A percentile compares a stretch with the other conserved stretches of the same genome.
phyloP scores from a whole-genome alignment of 2,888 invertebrate species.

The Anodontia alba region DNA sequence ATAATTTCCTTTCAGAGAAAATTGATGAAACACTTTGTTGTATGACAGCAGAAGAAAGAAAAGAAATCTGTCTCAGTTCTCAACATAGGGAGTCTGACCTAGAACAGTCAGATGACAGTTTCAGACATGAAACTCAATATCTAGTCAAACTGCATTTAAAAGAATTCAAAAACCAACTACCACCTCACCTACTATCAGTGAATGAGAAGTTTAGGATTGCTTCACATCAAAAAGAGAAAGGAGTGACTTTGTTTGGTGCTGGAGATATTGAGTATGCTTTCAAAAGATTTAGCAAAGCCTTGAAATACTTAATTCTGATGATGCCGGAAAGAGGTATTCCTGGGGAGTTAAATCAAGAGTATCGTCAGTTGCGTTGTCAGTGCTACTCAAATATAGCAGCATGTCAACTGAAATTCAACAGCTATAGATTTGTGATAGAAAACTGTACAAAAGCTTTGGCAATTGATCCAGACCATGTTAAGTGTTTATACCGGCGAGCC shows the following conservation, averaged over 20 bases:
- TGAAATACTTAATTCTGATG: conserved; percentile 89
- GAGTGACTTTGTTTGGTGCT: conserved; percentile 89
- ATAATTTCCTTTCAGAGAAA: conserved; percentile 74
- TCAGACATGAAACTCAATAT: not conserved
- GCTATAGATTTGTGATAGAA: conserved; percentile 89
- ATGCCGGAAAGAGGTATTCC: conserved; percentile 39
- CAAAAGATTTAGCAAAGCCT: conserved; percentile 89
- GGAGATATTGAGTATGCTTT: conserved; percentile 90
- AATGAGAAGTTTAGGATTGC: conserved; percentile 66
- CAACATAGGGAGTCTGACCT: too few relatives aligned
- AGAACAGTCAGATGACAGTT: too few relatives aligned
- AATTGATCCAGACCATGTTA: conserved; percentile 85
- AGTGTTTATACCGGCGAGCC: conserved; percentile 86
- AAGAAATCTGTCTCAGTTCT: not conserved
- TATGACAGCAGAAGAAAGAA: conserved; percentile 71
- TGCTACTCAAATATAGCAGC: conserved; percentile 93
- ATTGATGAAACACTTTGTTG: conserved; percentile 75
- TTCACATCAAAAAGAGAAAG: conserved; percentile 67
- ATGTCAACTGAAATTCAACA: conserved; percentile 90
- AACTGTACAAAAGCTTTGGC: conserved; percentile 87
- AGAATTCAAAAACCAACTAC: conserved; percentile 35
- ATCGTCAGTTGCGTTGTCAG: conserved; percentile 57
- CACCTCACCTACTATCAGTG: conserved; percentile 54
- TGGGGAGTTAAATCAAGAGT: conserved; percentile 41
- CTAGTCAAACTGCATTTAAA: conserved; percentile 18